A percentile compares a stretch with the other conserved stretches of the same genome.
These are phyloP conservation scores for Ichneumon xanthorius DNA, from an alignment of 2,888 invertebrate genomes.

Conservation along the genomic window DNA sequence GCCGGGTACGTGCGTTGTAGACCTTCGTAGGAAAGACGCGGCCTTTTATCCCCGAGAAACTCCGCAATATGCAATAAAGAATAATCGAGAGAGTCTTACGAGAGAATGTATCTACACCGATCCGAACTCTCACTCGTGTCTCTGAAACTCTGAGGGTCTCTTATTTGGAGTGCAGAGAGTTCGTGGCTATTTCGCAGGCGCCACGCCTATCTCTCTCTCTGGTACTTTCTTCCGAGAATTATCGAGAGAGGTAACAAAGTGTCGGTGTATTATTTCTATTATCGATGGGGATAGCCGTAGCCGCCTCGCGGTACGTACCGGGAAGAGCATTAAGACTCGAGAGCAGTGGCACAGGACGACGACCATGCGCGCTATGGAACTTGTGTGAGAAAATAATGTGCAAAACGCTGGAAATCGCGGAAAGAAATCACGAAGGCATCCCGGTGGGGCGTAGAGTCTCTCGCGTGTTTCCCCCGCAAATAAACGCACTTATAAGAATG, in stretches of 20 bases:
- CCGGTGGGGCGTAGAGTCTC: neutral
- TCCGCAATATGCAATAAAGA: constrained; percentile 32
- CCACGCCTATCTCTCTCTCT: neutral
- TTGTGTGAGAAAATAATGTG: constrained; percentile 59
- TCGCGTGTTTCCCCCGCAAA: constrained; percentile 57
- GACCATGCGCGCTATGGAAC: constrained; percentile 8
- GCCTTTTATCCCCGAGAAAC: constrained; percentile 35
- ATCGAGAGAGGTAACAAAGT: constrained; percentile 14
- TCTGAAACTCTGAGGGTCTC: neutral
- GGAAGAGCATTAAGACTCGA: constrained; percentile 33
- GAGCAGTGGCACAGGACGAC: neutral
- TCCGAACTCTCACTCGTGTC: neutral
- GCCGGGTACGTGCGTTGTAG: neutral
- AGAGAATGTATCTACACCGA: neutral
- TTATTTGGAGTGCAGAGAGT: neutral
- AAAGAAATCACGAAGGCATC: constrained; percentile 33
- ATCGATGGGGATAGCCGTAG: neutral
- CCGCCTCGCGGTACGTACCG: constrained; percentile 8
- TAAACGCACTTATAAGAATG: constrained; percentile 26
- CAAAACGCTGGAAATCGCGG: constrained; percentile 45
- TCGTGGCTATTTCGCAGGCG: neutral
- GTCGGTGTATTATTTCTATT: neutral
- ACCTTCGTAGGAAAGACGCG: constrained; percentile 39
- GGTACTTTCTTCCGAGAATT: constrained; percentile 6
- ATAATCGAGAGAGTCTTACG: constrained; percentile 33